Percentiles rank a stretch among this genome's conserved stretches.
phyloP scores from a whole-genome alignment of 2,797 vertebrate species.

The Schizothorax lantsangensis region DNA sequence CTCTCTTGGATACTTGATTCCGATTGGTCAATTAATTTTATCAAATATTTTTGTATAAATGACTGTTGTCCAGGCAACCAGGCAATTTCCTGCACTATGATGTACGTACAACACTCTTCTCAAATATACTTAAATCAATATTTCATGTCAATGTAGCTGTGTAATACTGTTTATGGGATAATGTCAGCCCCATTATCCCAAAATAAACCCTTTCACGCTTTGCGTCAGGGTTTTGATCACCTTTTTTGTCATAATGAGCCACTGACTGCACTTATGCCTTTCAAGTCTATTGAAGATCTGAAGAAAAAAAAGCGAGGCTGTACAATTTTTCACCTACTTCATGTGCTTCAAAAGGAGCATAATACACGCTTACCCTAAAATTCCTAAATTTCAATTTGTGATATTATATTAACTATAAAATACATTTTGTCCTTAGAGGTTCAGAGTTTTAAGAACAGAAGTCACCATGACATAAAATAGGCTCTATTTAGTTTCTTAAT shows the following conservation, averaged over 20 bases:
- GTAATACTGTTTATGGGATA: not conserved
- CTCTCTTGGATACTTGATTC: not conserved
- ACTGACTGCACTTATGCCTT: not conserved
- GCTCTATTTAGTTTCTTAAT: not conserved
- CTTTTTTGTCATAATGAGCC: not conserved
- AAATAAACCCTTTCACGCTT: not conserved
- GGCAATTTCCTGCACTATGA: not conserved
- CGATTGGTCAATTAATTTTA: not conserved
- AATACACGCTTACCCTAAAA: not conserved
- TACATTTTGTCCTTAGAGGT: not conserved
- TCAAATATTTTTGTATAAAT: not conserved
- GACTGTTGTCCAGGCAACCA: not conserved
- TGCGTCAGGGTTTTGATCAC: not conserved
- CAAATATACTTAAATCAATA: not conserved
- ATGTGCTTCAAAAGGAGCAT: not conserved
- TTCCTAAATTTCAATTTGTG: not conserved
- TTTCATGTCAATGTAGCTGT: not conserved
- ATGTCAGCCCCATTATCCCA: slow-evolving; percentile 8
- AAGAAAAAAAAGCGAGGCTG: not conserved
- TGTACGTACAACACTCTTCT: not conserved
- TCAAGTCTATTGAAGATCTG: not conserved
- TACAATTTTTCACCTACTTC: not conserved
- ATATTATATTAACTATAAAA: not conserved
- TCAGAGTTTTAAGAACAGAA: not conserved
- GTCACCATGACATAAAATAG: not conserved